A percentile compares a stretch with the other conserved stretches of the same genome.
These are phyloP conservation scores for Pterophyllum scalare DNA, from an alignment of 2,113 vertebrate genomes.

Conservation along the genomic window DNA sequence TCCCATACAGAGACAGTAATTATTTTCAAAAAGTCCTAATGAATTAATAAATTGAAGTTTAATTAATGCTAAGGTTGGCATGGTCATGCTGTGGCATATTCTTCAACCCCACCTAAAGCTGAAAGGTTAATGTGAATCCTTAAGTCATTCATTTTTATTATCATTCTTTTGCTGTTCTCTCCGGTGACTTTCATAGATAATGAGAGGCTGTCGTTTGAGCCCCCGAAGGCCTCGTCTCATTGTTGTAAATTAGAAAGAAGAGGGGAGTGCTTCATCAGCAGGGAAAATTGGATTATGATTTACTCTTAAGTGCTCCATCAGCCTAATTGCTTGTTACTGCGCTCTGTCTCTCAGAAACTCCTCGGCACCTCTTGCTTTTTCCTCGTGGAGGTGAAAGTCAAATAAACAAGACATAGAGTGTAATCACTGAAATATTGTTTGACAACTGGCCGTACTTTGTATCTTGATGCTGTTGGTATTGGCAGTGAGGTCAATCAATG, in stretches of 20 bases:
- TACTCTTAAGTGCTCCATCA: slow-evolving; percentile 69
- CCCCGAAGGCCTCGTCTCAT: slow-evolving; percentile 50
- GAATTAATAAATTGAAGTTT: slow-evolving; percentile 60
- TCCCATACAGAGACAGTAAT: background rate
- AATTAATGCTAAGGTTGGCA: slow-evolving; percentile 61
- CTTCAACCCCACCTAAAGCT: background rate
- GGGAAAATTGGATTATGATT: slow-evolving; percentile 76
- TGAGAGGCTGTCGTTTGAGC: slow-evolving; percentile 31
- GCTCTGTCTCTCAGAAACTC: slow-evolving; percentile 24
- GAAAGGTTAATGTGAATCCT: slow-evolving; percentile 77
- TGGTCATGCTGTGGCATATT: slow-evolving; percentile 51
- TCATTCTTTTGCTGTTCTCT: slow-evolving; percentile 22
- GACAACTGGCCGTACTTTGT: background rate
- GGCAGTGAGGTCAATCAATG: background rate
- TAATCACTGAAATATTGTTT: slow-evolving; percentile 17
- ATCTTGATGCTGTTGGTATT: background rate
- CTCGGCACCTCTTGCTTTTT: slow-evolving; percentile 12
- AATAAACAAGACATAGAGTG: background rate
- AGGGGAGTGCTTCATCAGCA: slow-evolving; percentile 59
- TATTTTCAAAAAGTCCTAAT: slow-evolving; percentile 29
- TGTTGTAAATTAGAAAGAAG: slow-evolving; percentile 62
- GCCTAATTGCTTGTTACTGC: slow-evolving; percentile 64
- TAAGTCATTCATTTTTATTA: slow-evolving; percentile 58
- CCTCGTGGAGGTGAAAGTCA: slow-evolving; percentile 20
- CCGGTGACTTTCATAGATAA: slow-evolving; percentile 40